phyloP scores from a whole-genome alignment of 1,140 invertebrate genomes.

The Oppia nitens region DNA sequence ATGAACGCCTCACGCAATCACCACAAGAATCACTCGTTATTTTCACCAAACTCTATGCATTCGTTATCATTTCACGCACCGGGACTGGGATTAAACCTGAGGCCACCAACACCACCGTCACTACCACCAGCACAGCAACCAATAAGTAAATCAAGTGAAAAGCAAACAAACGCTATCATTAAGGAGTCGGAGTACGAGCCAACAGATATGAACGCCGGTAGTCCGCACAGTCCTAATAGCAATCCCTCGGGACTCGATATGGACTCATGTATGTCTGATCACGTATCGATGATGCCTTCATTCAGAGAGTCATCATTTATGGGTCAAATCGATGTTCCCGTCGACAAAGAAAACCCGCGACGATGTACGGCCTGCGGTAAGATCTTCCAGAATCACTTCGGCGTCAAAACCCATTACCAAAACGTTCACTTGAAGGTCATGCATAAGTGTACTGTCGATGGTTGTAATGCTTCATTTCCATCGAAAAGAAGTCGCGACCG shows the following conservation, averaged over 20 bases:
- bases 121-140: not conserved
- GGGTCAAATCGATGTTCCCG: slow-evolving; percentile 41
- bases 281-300: slow-evolving; percentile 14
- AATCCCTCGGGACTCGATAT: slow-evolving; percentile 11
- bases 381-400: slow-evolving; percentile 83
- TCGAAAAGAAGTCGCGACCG: slow-evolving; percentile 79
- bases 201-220: not conserved
- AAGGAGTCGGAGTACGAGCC: not conserved
- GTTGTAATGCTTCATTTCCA: slow-evolving; percentile 90
- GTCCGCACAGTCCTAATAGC: slow-evolving; percentile 8
- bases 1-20: slow-evolving; percentile 4
- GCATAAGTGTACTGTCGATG: slow-evolving; percentile 87
- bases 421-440: slow-evolving; percentile 88
- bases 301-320: slow-evolving; percentile 22
- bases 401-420: slow-evolving; percentile 88
- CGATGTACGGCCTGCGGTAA: slow-evolving; percentile 81
- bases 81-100: slow-evolving; percentile 19
- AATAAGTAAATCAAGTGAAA: not conserved
- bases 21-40: not conserved
- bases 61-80: slow-evolving; percentile 22
- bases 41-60: not conserved
- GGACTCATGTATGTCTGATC: slow-evolving; percentile 7
- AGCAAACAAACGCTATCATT: not conserved
- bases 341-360: slow-evolving; percentile 63
- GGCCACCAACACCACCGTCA: slow-evolving; percentile 7